Evolutionary conservation across 2,888 invertebrate genomes (phyloP), one percentile per base, ranked within the genome.

Genomic region (Dynastes hyllus): DNA sequence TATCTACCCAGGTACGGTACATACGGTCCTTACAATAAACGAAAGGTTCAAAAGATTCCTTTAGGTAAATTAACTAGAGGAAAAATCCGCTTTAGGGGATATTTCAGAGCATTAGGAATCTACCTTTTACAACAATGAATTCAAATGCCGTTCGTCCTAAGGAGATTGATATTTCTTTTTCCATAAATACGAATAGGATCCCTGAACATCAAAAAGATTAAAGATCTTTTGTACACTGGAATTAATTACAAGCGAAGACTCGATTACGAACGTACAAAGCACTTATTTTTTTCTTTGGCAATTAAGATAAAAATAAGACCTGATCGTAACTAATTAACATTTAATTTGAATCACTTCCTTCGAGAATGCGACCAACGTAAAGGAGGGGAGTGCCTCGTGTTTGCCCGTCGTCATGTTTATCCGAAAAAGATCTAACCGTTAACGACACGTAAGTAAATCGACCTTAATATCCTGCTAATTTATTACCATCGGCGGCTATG

Each of bases 341-440:
- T 61, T 61, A 63, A 63, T 29, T 63, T 63, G 63, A 8, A 63
- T 63, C 63, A 32, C 32, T 63, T 32, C 27, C 27, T 63, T 11
- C 11, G 29, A 1, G 13, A 29, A 9, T 3, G 29, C 29, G 2
- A 63, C 63, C 0, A 63, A 32, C 32, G 11, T 5, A 11, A 63
- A 3, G 22, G 63, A 22, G 22, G 13, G 22, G 63, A 6, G 27
- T 58, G 22, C 8, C 11, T 45, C 11, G 45, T 45, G 45, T 45
- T 45, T 45, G 45, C 45, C 8, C 45, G 45, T 45, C 1, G 45
- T 37, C 6, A 9, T 58, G 55, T 58, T 58, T 27, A 58, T 5
- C 2, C 2, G 16, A 58, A 58, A 8, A 58, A 58, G 55, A 16
- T 16, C 22, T 58, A 16, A 22, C 22, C 55, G 53, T 51, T 51